Evolutionary conservation across 2,113 vertebrate genomes (phyloP).

Genomic region (Lagopus leucura): DNA sequence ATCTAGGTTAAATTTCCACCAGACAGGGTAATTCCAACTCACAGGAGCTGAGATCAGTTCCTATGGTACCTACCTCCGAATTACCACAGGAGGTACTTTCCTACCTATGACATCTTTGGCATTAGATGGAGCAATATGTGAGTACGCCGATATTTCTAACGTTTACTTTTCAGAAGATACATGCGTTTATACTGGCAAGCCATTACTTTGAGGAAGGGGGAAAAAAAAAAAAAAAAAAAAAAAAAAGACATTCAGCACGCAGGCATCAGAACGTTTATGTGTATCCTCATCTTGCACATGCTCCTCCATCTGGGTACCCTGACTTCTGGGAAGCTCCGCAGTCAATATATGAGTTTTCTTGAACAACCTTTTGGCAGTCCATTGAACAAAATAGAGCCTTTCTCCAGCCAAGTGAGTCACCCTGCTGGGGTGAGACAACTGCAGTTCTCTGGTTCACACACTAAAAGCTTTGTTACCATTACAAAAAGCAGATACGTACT

Average conservation of each 20-base stretch:
- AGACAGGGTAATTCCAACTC: not conserved
- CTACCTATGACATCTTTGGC: not conserved
- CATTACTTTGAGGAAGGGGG: not conserved
- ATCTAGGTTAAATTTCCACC: not conserved
- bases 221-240: not conserved
- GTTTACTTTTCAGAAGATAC: not conserved
- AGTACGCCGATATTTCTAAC: not conserved
- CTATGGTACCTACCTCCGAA: not conserved
- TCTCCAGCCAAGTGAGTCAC: slow-evolving; percentile 14
- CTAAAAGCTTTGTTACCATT: slow-evolving; percentile 27
- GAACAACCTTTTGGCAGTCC: slow-evolving; percentile 24
- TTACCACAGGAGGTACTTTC: not conserved
- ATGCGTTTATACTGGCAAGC: not conserved
- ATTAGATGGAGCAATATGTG: not conserved
- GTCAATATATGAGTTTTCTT: not conserved
- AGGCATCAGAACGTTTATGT: slow-evolving; percentile 2
- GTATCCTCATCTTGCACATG: not conserved
- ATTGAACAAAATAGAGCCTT: not conserved
- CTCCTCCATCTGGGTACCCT: slow-evolving; percentile 36
- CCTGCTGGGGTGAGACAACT: not conserved
- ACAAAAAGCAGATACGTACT: slow-evolving; percentile 43
- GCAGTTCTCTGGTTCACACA: not conserved
- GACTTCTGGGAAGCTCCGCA: slow-evolving; percentile 27
- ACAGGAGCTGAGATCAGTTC: fast-evolving
- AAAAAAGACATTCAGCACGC: not conserved